phyloP scores from a whole-genome alignment of 92 coral and sea anemone species.

The Phymanthus crucifer region DNA sequence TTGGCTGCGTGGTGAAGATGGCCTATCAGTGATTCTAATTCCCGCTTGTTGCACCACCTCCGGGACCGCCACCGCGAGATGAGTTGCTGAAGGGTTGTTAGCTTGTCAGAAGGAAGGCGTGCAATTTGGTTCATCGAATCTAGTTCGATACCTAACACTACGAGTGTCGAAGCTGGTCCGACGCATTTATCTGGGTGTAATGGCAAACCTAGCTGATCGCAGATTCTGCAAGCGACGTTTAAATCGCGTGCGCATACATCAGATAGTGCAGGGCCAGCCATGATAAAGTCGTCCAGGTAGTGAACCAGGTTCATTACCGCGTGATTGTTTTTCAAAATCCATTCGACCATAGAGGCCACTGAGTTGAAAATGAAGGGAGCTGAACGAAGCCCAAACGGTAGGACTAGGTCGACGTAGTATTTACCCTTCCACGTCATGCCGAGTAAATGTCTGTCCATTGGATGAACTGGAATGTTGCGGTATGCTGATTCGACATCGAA shows the following conservation, averaged over 20 bases:
- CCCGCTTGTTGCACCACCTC: slow-evolving; percentile 12
- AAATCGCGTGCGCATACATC: too few relatives aligned
- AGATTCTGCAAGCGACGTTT: too few relatives aligned
- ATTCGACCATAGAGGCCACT: slow-evolving; percentile 23
- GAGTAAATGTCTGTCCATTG: slow-evolving; percentile 37
- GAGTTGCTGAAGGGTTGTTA: background rate
- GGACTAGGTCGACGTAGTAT: slow-evolving; percentile 22
- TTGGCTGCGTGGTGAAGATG: slow-evolving; percentile 33
- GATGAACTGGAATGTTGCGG: slow-evolving; percentile 44
- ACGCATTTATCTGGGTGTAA: too few relatives aligned
- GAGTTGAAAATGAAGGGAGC: slow-evolving; percentile 54
- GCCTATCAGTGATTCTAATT: slow-evolving; percentile 19
- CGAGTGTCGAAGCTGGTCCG: too few relatives aligned
- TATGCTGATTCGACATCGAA: slow-evolving; percentile 6
- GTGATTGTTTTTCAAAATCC: slow-evolving; percentile 40
- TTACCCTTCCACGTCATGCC: slow-evolving; percentile 46
- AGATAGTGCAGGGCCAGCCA: too few relatives aligned
- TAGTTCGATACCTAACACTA: too few relatives aligned
- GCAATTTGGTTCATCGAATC: slow-evolving; percentile 8
- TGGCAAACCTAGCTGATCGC: too few relatives aligned
- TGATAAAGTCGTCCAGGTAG: background rate
- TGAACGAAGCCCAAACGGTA: slow-evolving; percentile 44
- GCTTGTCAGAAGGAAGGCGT: slow-evolving; percentile 5
- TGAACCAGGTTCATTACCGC: slow-evolving; percentile 19
- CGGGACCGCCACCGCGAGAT: background rate